Evolutionary conservation across 2,113 vertebrate species (phyloP).

Genomic region (Galeopterus variegatus): DNA sequence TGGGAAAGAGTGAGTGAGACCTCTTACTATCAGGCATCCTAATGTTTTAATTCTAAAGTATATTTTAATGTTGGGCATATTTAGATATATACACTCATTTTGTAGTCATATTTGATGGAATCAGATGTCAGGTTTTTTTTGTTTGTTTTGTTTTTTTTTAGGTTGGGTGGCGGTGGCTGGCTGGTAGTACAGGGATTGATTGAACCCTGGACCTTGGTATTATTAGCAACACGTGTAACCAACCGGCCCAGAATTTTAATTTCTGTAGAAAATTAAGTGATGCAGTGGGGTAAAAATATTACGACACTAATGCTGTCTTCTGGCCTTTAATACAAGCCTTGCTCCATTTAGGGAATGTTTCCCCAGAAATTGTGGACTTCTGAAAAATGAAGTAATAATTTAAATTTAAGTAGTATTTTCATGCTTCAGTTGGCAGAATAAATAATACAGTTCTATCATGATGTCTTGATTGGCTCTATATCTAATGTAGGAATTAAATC

Average conservation of each 20-base stretch:
- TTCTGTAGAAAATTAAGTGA: constrained; percentile 61
- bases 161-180: too few species aligned
- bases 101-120: neutral
- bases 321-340: neutral
- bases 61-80: neutral
- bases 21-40: neutral
- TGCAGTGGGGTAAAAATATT: neutral
- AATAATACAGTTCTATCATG: neutral
- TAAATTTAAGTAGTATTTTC: constrained; percentile 18
- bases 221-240: too few species aligned
- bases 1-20: constrained; percentile 95
- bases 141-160: too few species aligned
- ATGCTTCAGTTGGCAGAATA: constrained; percentile 2
- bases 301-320: neutral
- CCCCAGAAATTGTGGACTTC: neutral
- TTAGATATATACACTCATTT: constrained; percentile 5
- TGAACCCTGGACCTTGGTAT: too few species aligned
- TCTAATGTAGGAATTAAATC: neutral
- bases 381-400: constrained; percentile 38
- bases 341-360: neutral
- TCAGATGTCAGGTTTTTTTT: neutral
- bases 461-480: neutral
- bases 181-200: too few species aligned
- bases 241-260: neutral
- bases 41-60: neutral